A percentile compares a stretch with the other conserved stretches of the same genome.
Conservation (phyloP, 2,888 invertebrate genomes). For the Agonopterix arenella region DNA sequence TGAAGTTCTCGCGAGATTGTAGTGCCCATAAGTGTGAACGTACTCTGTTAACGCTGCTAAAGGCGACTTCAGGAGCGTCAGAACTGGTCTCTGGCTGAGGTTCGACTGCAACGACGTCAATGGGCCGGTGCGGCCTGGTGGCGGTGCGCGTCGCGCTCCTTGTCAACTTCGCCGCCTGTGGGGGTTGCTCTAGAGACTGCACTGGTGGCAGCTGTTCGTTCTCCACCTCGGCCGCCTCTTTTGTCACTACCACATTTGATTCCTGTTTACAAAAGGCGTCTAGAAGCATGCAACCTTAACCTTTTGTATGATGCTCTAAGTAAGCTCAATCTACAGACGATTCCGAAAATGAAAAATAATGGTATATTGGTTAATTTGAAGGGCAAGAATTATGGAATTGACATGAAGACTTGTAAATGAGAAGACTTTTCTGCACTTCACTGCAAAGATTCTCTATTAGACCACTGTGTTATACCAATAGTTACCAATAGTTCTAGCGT, state of each 20-base stretch:
- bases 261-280: slow-evolving; percentile 31
- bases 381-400: too few species aligned
- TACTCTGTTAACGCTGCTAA: slow-evolving; percentile 80
- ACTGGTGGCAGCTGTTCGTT: slow-evolving; percentile 42
- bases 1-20: too few species aligned
- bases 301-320: neutral
- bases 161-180: slow-evolving; percentile 12
- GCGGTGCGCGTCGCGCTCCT: slow-evolving; percentile 45
- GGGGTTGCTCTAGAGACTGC: slow-evolving; percentile 1
- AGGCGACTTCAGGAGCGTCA: slow-evolving; percentile 76
- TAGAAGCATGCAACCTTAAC: neutral
- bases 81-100: slow-evolving; percentile 59
- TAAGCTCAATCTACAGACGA: neutral
- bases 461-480: too few species aligned
- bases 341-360: neutral
- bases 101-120: slow-evolving; percentile 78
- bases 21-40: too few species aligned
- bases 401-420: too few species aligned
- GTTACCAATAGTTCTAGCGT: too few species aligned
- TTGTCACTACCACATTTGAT: slow-evolving; percentile 45
- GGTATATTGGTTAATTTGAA: too few species aligned
- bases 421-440: too few species aligned
- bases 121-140: slow-evolving; percentile 52
- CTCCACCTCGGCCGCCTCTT: slow-evolving; percentile 50
- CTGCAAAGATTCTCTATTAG: too few species aligned